Base-by-base conservation (phyloP, 2,797 vertebrate species). In the Tauraco hartlaubi region DNA sequence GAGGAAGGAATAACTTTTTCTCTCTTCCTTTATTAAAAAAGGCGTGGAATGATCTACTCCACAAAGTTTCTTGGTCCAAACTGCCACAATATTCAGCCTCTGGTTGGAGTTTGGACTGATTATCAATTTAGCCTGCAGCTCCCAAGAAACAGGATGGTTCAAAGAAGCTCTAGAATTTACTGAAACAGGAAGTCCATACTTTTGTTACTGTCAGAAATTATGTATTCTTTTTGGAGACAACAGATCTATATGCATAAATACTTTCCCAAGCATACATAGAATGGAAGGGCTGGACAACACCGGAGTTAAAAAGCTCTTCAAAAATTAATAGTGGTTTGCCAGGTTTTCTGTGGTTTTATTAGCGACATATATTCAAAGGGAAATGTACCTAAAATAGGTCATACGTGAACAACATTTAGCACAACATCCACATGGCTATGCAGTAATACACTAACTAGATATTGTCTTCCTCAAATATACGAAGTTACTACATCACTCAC, bases 341-440 rank as follows among this genome's bases (percentile, higher is more conserved):
- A 62, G 66, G 31, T 78, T 95, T 87, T 77, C 80, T 62, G 22
- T 87, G 43, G 19, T 25, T 96, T 85, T 87, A 37, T 77, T 29
- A 37, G 6, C 55, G 13, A 68, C 15, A 56, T 55, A 66, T 79
- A 81, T 29, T 37, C 76, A 96, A 89, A 96, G 87, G 88, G 81
- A 90, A 96, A 93, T 72, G 59, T n/a, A 87, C 33, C 92, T 46
- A 55, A 26, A 71, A 52, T 12, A 54, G 49, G 81, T 85, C 68
- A 49, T 35, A 28, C 11, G 21, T 11, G 13, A 95, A 82, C 62
- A 83, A 75, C 29, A 43, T 80, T 77, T 91, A 87, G 71, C 31
- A 91, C 69, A 85, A 94, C 49, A 94, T 76, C 44, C 33, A 76
- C 21, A n/a, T 93, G 83, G 74, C 17, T 64, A 85, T 88, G 26